phyloP scores from a whole-genome alignment of 1,140 invertebrate species.

The Drosophila rufa region DNA sequence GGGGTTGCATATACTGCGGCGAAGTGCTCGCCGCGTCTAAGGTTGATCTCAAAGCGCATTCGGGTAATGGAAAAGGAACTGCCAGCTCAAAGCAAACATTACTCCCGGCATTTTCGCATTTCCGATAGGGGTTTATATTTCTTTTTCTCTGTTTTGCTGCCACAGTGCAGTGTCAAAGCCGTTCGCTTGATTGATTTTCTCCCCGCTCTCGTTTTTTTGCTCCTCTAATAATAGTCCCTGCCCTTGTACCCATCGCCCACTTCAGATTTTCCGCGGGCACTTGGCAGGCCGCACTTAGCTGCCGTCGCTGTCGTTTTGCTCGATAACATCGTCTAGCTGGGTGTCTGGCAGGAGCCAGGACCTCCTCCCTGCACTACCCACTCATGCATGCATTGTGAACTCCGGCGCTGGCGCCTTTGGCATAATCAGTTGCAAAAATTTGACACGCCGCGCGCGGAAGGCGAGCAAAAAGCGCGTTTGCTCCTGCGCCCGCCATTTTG shows the following conservation, averaged over 20 bases:
- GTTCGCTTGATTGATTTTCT: slow-evolving; percentile 72
- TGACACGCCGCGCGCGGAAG: slow-evolving; percentile 58
- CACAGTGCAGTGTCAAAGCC: slow-evolving; percentile 47
- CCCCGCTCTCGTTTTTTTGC: slow-evolving; percentile 12
- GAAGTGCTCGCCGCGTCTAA: slow-evolving; percentile 20
- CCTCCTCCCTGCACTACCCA: background rate
- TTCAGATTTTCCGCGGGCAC: slow-evolving; percentile 64
- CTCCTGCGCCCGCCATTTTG: slow-evolving; percentile 20
- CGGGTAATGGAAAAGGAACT: slow-evolving; percentile 44
- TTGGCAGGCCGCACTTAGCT: slow-evolving; percentile 63
- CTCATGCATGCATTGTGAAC: slow-evolving; percentile 43
- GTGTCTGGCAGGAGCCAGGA: slow-evolving; percentile 53
- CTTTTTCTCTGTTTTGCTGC: slow-evolving; percentile 7
- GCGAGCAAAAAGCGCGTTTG: slow-evolving; percentile 42
- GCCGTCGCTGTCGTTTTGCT: slow-evolving; percentile 63
- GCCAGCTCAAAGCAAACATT: slow-evolving; percentile 42
- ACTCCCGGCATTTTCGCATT: slow-evolving; percentile 37
- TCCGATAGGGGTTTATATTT: slow-evolving; percentile 20
- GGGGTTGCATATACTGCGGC: slow-evolving; percentile 20
- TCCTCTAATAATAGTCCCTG: slow-evolving; percentile 56
- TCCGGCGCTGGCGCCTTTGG: slow-evolving; percentile 48
- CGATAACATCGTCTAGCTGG: slow-evolving; percentile 81
- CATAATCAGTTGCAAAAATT: slow-evolving; percentile 80
- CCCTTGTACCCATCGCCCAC: slow-evolving; percentile 19
- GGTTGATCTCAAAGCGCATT: slow-evolving; percentile 35